A percentile compares a stretch with the other conserved stretches of the same genome.
These are phyloP conservation scores for Therioaphis trifolii DNA, from an alignment of 2,888 invertebrate species.

Conservation along the genomic window DNA sequence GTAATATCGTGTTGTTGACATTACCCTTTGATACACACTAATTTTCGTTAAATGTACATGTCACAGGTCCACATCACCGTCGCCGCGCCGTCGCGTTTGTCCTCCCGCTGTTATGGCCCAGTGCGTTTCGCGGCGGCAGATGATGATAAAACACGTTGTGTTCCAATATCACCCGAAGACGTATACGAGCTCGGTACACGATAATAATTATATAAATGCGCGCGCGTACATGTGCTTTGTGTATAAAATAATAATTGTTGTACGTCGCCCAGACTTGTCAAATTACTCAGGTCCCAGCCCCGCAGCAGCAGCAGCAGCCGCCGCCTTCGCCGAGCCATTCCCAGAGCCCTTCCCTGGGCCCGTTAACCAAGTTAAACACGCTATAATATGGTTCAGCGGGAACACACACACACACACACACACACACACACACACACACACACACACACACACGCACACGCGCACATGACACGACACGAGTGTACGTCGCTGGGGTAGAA, in stretches of 20 bases:
- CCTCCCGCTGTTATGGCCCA: too few relatives aligned
- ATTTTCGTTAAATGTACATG: background rate
- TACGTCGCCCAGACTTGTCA: slow-evolving; percentile 13
- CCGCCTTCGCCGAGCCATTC: too few relatives aligned
- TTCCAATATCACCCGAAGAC: background rate
- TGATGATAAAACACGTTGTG: too few relatives aligned
- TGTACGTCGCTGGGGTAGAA: slow-evolving; percentile 18
- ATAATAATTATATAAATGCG: background rate
- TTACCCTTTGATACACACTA: background rate
- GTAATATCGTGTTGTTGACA: too few relatives aligned
- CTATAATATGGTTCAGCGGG: slow-evolving; percentile 18
- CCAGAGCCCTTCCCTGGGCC: too few relatives aligned
- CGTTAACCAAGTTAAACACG: slow-evolving; percentile 42
- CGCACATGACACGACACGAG: background rate
- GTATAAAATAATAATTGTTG: slow-evolving; percentile 11
- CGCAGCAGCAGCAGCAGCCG: background rate
- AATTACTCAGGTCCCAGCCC: slow-evolving; percentile 25
- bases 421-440: background rate
- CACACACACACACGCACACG: background rate
- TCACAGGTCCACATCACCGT: background rate
- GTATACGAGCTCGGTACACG: background rate
- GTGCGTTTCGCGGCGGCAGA: background rate
- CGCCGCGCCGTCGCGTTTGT: too few relatives aligned
- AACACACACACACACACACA: background rate
- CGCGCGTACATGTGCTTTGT: background rate